Conservation (phyloP, 2,888 invertebrate species). For the Polydrusus cervinus region DNA sequence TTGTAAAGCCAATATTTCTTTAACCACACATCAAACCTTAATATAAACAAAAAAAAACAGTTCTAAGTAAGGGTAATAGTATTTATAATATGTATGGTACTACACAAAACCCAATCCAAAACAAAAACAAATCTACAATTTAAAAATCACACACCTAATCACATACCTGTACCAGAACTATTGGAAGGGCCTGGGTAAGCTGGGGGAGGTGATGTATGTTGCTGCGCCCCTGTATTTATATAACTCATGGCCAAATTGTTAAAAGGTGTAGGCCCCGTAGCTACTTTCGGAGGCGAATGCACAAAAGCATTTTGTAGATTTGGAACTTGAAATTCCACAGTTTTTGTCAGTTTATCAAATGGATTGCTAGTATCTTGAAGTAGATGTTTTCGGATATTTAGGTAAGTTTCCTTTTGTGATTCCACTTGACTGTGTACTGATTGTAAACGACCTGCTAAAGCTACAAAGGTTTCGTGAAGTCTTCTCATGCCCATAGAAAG, state of each 20-base stretch:
- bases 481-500: constrained; percentile 85
- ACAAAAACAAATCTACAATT: not conserved
- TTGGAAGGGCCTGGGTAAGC: constrained; percentile 54
- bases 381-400: constrained; percentile 86
- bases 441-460: constrained; percentile 90
- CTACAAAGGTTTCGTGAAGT: constrained; percentile 90
- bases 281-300: constrained; percentile 70
- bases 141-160: constrained; percentile 10
- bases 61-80: too few species aligned
- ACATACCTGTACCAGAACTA: constrained; percentile 43
- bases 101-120: not conserved
- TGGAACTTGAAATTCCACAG: constrained; percentile 55
- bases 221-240: constrained; percentile 62
- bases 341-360: constrained; percentile 74
- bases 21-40: too few species aligned
- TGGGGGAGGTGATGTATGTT: constrained; percentile 64
- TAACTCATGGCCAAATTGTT: constrained; percentile 63
- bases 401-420: constrained; percentile 87
- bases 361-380: constrained; percentile 86
- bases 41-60: too few species aligned
- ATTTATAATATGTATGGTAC: too few species aligned
- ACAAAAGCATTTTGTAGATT: constrained; percentile 62
- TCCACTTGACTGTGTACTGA: constrained; percentile 86
- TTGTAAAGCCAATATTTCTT: too few species aligned
- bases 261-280: constrained; percentile 79